Base-by-base conservation (phyloP, 2,797 vertebrate species). In the Sebastes paucispinis region DNA sequence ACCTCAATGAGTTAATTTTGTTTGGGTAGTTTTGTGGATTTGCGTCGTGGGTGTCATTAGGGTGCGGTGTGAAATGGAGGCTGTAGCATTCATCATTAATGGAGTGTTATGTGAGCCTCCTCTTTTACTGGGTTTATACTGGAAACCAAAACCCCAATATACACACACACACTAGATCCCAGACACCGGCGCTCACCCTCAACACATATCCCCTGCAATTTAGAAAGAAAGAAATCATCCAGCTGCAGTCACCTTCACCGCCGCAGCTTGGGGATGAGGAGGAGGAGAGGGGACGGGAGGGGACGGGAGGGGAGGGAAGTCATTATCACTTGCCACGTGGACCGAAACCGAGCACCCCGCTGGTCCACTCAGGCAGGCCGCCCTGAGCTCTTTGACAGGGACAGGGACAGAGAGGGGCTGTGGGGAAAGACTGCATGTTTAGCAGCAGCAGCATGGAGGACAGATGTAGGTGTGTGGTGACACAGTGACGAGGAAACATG, bases 171-270 rank as follows among this genome's bases (percentile, higher is more conserved):
- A 58, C 47, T 6, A 54, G 52, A 58, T 64, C 29, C 29, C 55
- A 73, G 32, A 72, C 32, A 12, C 54, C 3, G 16, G 43, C 43
- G 43, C 20, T 50, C 18, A 50, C 0, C 67, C 62, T 52, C 54
- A 65, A 32, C 43, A 80, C 20, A 16, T 3, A 80, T 87, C 64
- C 64, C 32, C 78, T 39, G 68, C 77, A 88, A 77, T 82, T 83
- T 43, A 12, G 62, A 79, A 73, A 81, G 79, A 88, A 76, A 86
- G 77, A 87, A 89, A 86, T 88, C 87, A 82, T 80, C 87, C 86
- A 83, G 87, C 84, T 87, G 87, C 83, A 81, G 91, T 92, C 90
- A 93, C 90, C 87, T 91, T 93, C 90, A 91, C 80, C 66, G 6
- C 87, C 82, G 72, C 66, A 75, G 79, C 34, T 67, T 29, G 55